These are phyloP conservation scores for Eledone cirrhosa DNA, from an alignment of 2,888 invertebrate species.

Conservation along the genomic window DNA sequence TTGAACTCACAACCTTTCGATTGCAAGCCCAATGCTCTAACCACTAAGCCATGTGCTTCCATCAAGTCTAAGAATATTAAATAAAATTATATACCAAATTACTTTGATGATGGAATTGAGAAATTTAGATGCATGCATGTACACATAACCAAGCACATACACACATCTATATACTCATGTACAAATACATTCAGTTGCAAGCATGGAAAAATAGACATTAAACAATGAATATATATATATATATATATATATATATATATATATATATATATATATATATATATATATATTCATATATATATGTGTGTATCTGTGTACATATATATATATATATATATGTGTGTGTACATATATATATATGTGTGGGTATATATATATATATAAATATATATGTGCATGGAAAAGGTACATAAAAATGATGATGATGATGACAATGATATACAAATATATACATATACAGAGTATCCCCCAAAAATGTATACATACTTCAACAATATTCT, in stretches of 20 bases:
- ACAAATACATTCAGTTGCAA: background rate
- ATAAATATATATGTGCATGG: background rate
- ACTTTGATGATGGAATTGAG: background rate
- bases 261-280: conserved; percentile 2
- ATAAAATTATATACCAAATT: background rate
- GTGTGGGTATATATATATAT: background rate
- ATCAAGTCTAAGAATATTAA: no score
- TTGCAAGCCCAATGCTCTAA: no score
- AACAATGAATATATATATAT: background rate
- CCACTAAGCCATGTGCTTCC: no score
- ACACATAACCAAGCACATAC: background rate
- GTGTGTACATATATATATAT: background rate
- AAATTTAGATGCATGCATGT: background rate
- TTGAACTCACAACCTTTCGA: no score
- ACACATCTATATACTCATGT: background rate
- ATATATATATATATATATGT: background rate
- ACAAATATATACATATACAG: no score
- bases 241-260: conserved; percentile 6
- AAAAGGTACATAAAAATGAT: no score
- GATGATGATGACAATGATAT: no score
- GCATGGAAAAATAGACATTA: background rate
- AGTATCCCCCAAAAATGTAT: no score
- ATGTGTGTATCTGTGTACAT: background rate
- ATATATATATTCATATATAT: background rate
- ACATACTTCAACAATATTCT: no score